Evolutionary conservation across 2,888 invertebrate genomes (phyloP), one percentile per base, ranked within the genome.

Genomic region (Uropetala carovei): DNA sequence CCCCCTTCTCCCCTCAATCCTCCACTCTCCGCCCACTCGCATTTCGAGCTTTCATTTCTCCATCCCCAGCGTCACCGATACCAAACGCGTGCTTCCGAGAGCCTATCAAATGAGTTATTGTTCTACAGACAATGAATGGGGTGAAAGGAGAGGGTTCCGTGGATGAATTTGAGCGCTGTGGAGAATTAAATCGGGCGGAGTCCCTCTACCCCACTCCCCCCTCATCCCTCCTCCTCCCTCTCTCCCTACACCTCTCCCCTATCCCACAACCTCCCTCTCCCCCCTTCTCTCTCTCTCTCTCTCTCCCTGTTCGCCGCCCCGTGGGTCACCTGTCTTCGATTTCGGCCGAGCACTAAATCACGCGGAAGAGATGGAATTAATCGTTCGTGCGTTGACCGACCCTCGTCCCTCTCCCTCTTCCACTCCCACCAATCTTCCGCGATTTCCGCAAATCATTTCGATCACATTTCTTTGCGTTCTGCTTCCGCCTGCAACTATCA

Each of bases 301-400:
- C 64, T 43, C 22, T 89, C 43, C 43, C 27, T 22, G n/a, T n/a
- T n/a, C 5, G 22, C 27, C 75, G 22, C 75, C 75, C 22, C 27
- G 75, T 18, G 89, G 60, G 89, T 68, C 43, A 89, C 89, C 89
- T 89, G 89, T 89, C 89, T 89, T 89, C 89, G 89, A 89, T 89
- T 89, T 64, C 64, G 89, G 83, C 83, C 18, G 43, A 57, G 56
- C 56, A 27, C 89, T 89, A 89, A 89, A 89, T 89, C 89, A 89
- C 89, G 89, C 68, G 14, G 82, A 43, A 60, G 86, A 18, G 27
- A 86, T 60, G 89, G 64, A 43, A 89, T 89, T 64, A 89, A 89
- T 64, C 64, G n/a, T 64, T 43, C 89, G 64, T 10, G 43, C n/a
- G 89, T 64, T 43, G 14, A 60, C 64, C 68, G 5, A 16, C 11